Evolutionary conservation across 2,888 invertebrate species (phyloP), one percentile per base, ranked within the genome.

Genomic region (Iselma pallidipennis): DNA sequence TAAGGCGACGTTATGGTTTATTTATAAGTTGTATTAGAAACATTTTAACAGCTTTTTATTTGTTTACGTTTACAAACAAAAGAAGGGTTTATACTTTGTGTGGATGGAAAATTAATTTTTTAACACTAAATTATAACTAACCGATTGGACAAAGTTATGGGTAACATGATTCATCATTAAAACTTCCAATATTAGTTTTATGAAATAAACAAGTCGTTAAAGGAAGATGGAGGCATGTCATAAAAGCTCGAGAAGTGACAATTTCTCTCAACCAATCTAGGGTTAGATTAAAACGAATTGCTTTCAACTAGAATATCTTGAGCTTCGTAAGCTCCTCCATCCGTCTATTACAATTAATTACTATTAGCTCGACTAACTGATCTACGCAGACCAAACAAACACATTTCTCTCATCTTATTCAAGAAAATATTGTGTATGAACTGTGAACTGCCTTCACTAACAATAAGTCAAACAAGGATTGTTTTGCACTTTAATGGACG

Each of bases 241-340:
- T 74, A 74, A 74, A 75, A 72, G 71, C 66, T 68, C 67, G 68
- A 70, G 69, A 72, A 73, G 72, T 72, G 72, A 72, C 73, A 75
- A 72, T 74, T 73, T 72, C 69, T 70, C 69, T 69, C 67, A 67
- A 69, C 69, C 66, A 66, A 65, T 66, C 70, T 61, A 71, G 72
- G 64, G 69, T 70, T 65, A 67, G 71, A 74, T 71, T 70, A 70
- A 68, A 67, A 69, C 59, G 68, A 71, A 72, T 71, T 68, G 69
- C 71, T 68, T 71, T 67, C 66, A 70, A 68, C 68, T 68, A 62
- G 66, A 68, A 72, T 68, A 71, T 71, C 70, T 71, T 70, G 63
- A 68, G 69, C 71, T 71, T 70, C 67, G 63, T 65, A 55, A 67
- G 62, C 55, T 65, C 54, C 42, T 59, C 59, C 55, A 56, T 14